Conservation (phyloP, 1,140 invertebrate genomes). For the Mya arenaria region DNA sequence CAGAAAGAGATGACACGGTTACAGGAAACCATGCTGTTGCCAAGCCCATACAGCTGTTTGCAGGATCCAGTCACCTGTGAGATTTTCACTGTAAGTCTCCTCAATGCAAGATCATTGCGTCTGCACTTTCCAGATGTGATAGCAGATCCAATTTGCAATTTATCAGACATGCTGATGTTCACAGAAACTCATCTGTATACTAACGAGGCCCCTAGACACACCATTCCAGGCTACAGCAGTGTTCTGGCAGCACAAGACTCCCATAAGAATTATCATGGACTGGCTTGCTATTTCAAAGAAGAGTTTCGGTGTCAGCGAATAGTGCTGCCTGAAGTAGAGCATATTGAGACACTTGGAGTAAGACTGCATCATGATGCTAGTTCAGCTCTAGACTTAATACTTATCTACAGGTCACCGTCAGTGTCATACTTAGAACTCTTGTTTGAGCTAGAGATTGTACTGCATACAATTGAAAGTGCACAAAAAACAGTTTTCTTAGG, state of each 20-base stretch:
- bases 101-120: constrained; percentile 41
- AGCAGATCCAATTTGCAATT: constrained; percentile 16
- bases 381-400: neutral
- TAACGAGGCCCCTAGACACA: neutral
- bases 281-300: constrained; percentile 8
- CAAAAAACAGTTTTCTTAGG: constrained; percentile 9
- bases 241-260: neutral
- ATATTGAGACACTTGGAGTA: constrained; percentile 4
- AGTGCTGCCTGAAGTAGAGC: neutral
- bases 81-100: neutral
- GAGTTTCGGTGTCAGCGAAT: constrained; percentile 2
- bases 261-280: neutral
- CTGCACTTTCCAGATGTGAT: constrained; percentile 27
- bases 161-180: constrained; percentile 4
- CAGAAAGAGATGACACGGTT: constrained; percentile 36
- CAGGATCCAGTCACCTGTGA: constrained; percentile 22
- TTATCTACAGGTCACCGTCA: constrained; percentile 17
- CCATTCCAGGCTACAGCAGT: neutral
- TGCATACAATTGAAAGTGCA: neutral
- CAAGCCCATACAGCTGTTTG: constrained; percentile 22
- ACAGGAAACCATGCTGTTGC: neutral
- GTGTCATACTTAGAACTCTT: neutral
- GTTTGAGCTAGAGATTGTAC: neutral
- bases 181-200: constrained; percentile 36
- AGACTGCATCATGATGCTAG: neutral